Base-by-base conservation (phyloP, 1,140 invertebrate genomes). In the Tetramorium simillimum region DNA sequence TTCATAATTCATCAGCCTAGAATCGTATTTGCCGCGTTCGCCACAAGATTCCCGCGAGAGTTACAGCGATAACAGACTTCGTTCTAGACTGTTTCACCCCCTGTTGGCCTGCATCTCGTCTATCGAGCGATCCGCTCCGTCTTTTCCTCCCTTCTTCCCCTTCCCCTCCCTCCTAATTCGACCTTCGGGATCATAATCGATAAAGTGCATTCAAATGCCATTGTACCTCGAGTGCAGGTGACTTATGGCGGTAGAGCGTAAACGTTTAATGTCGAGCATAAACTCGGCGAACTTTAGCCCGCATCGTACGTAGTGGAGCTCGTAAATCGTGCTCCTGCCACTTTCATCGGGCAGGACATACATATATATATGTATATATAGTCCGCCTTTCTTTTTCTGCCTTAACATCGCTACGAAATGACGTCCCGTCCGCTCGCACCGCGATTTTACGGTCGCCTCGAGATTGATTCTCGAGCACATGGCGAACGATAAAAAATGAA, bases 161-260 rank as follows among this genome's bases (percentile, higher is more conserved):
- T 6, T 10, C 10, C 14, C 72, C 9, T 24, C 10, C 14, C 77
- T 69, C 24, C 16, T 78, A 67, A 67, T 78, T 78, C 37, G 33
- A 18, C 60, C 53, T 67, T 78, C 21, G 49, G 28, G 65, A 67
- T 87, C 86, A 90, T 92, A 92, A 91, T 92, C 90, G 90, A 92
- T 91, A 90, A 92, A 91, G 63, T 89, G 87, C 91, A 92, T 92
- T 91, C 72, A 92, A 93, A 92, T 91, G 89, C 82, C 90, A 40
- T 84, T 70, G 78, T 87, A 51, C 33, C 14, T 56, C 51, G 63
- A 58, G 46, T 51, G 65, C 65, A 46, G n/a, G 73, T 78, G 82
- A 78, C 82, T 78, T 85, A 86, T 24, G 37, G 46, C 14, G 69
- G 16, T 53, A 24, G 73, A 60, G 63, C 60, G 86, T 89, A 89